These are phyloP conservation scores for Hydrolagus affinis DNA, from an alignment of 2,113 vertebrate species.

Conservation along the genomic window DNA sequence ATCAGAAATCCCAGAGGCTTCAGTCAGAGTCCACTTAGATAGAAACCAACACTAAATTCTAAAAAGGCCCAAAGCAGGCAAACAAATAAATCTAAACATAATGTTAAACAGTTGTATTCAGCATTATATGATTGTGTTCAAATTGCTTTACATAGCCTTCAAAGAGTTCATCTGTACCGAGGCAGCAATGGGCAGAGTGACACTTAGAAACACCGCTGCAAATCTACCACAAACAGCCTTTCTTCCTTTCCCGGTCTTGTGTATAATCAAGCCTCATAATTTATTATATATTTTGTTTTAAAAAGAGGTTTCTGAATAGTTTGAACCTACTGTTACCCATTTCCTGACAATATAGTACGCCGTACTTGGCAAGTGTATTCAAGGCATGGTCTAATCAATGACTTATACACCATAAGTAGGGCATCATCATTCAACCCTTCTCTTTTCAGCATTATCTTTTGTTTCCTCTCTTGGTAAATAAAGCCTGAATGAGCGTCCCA, in stretches of 20 bases:
- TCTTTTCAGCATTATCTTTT: constrained; percentile 30
- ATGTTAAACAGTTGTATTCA: constrained; percentile 9
- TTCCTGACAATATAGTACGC: constrained; percentile 27
- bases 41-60: not conserved
- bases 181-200: not conserved
- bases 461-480: constrained; percentile 25
- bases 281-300: constrained; percentile 22
- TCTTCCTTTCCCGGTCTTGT: constrained; percentile 12
- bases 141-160: constrained; percentile 10
- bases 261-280: constrained; percentile 26
- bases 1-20: no score
- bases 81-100: no score
- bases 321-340: constrained; percentile 11
- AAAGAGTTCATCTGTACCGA: constrained; percentile 5
- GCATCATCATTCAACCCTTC: constrained; percentile 22
- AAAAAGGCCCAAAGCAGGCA: no score
- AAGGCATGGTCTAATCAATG: constrained; percentile 29
- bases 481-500: constrained; percentile 7
- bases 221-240: constrained; percentile 14
- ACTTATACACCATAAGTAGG: constrained; percentile 29
- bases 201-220: constrained; percentile 3
- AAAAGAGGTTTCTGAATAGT: constrained; percentile 7
- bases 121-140: constrained; percentile 27
- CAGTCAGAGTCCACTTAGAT: no score
- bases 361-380: constrained; percentile 29